Conservation (phyloP, 2,888 invertebrate genomes). For the Drosophila helvetica region DNA sequence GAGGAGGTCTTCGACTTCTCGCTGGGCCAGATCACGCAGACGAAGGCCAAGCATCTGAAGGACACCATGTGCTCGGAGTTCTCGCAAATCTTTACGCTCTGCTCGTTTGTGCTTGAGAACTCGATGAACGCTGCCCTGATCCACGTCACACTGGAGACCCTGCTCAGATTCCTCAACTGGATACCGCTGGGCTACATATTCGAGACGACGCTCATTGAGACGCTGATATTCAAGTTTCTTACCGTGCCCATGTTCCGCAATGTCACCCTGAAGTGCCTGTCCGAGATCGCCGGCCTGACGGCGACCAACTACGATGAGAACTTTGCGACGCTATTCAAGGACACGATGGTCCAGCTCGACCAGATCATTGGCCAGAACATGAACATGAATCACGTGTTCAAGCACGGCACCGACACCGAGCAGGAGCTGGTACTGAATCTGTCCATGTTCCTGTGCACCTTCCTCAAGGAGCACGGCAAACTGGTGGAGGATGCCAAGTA, state of each 20-base stretch:
- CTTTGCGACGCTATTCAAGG: constrained; percentile 94
- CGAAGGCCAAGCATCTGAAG: constrained; percentile 99
- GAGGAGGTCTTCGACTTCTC: constrained; percentile 99
- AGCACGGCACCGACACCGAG: constrained; percentile 96
- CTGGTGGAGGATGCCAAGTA: constrained; percentile 93
- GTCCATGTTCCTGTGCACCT: constrained; percentile 98
- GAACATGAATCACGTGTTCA: constrained; percentile 97
- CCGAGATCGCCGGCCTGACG: constrained; percentile 97
- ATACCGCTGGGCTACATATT: constrained; percentile 99
- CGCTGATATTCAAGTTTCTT: constrained; percentile 97
- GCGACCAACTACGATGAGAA: constrained; percentile 96
- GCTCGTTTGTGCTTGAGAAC: constrained; percentile 98
- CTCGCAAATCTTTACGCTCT: constrained; percentile 98
- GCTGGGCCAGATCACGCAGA: constrained; percentile 98
- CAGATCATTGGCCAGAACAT: constrained; percentile 95
- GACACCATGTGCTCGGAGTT: constrained; percentile 99
- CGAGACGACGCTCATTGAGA: constrained; percentile 98
- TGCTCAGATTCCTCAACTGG: constrained; percentile 99
- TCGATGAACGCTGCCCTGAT: constrained; percentile 98
- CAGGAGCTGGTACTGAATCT: constrained; percentile 99
- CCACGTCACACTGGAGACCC: constrained; percentile 97
- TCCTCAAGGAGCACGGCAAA: constrained; percentile 97
- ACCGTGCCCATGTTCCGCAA: constrained; percentile 99
- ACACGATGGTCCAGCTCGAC: constrained; percentile 96
- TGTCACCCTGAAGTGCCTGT: constrained; percentile 98